Base-by-base conservation (phyloP, 30 jellyfish, hydroid and myxozoan genomes). In the Nemopilema nomurai region DNA sequence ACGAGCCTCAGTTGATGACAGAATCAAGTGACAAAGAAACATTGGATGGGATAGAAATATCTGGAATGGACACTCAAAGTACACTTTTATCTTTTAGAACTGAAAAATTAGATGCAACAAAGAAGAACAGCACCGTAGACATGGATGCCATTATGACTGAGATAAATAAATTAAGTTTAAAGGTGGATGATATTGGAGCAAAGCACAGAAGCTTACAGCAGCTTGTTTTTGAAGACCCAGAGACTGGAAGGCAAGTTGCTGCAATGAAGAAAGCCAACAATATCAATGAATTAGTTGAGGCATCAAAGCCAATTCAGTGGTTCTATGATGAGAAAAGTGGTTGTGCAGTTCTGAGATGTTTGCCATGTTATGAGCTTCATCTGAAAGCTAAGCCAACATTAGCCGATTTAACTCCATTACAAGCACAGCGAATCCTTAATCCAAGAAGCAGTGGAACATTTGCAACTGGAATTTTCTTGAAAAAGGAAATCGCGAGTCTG, bases 171-270 rank as follows among this genome's bases (percentile, higher is more conserved):
- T 51, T 82, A 8, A 27, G 79, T 9, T 20, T 82, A 0, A 82
- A 82, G 50, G 91, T 82, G 24, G 91, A 69, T 62, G 78, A 71
- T n/a, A 80, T 82, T 52, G 79, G 85, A 16, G 19, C 25, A 26
- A 18, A 82, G 28, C 80, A 82, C 18, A 31, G 33, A 13, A 51
- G 62, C 27, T 13, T 71, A 67, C 69, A 53, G 27, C 85, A 82
- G 51, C 63, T 82, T 23, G 84, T 80, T 18, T 71, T 76, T 30
- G 69, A 82, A 49, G 79, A 32, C 22, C 19, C 79, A 0, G 85
- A 51, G 26, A 71, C 28, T 23, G 19, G 51, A 17, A 71, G 70
- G 62, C 21, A 79, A 4, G 49, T 70, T 23, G 25, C 21, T 1
- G 30, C 19, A 16, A 71, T 51, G 7, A 27, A 62, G 49, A 57